Evolutionary conservation across 1,140 invertebrate species (phyloP), one percentile per base, ranked within the genome.

Genomic region (Vanessa atalanta): DNA sequence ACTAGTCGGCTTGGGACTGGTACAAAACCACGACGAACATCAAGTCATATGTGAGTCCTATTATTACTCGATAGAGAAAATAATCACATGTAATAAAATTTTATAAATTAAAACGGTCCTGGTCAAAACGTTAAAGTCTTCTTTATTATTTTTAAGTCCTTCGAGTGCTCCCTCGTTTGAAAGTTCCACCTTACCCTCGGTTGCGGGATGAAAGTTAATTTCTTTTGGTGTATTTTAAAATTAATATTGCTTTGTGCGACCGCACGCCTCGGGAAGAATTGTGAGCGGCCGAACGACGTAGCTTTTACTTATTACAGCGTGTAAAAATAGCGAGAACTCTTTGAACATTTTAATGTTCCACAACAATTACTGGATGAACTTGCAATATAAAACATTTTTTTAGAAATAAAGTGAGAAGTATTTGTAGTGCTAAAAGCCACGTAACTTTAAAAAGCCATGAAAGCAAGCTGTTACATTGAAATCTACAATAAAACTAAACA

Each of bases 141-240:
- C 31, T 61, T 92, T 90, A 90, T 90, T 90, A 90, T 90, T 90
- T 89, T 87, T 87, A 89, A 89, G 86, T 88, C 84, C 79, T 82
- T 72, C 72, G 80, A 86, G 83, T 85, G 84, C 83, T 85, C 84
- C 84, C 84, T 83, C 82, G 82, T 86, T 88, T 73, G 78, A 86
- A 92, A 92, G 85, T 90, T 92, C 89, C 86, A 87, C 88, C 85
- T 84, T 82, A 77, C 79, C 85, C 82, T 79, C 77, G 82, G 81
- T 83, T 80, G 80, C 77, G 77, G 79, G 65, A 74, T 85, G 79
- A 84, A 92, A 92, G 89, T 91, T 91, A 92, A 92, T 92, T 90
- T 92, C 90, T 92, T 92, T 92, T 86, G 84, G 89, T 91, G 87
- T 91, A 88, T 92, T 92, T 89, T 90, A 86, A 91, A 92, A 90